A percentile compares a stretch with the other conserved stretches of the same genome.
phyloP scores from a whole-genome alignment of 2,888 invertebrate genomes.

The Parnassius orleans region DNA sequence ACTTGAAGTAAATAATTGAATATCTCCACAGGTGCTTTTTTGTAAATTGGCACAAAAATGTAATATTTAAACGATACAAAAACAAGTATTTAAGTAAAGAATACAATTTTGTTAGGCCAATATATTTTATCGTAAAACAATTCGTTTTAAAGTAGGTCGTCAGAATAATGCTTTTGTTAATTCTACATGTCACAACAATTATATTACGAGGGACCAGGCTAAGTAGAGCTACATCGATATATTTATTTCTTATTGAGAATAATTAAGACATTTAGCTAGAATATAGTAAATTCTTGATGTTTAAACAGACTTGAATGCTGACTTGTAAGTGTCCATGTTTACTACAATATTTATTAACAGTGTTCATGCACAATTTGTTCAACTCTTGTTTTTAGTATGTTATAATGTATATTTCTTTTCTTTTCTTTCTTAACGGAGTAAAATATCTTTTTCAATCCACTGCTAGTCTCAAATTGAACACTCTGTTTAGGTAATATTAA shows the following conservation, averaged over 20 bases:
- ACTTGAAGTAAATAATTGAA: constrained; percentile 9
- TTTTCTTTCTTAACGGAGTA: too few species aligned
- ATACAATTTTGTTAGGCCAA: constrained; percentile 20
- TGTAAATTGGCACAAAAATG: neutral
- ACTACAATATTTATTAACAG: too few species aligned
- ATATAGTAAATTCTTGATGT: too few species aligned
- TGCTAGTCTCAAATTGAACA: neutral
- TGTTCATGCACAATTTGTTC: too few species aligned
- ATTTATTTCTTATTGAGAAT: too few species aligned
- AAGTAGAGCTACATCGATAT: too few species aligned
- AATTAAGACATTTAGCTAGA: too few species aligned
- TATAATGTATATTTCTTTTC: too few species aligned
- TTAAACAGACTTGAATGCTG: too few species aligned
- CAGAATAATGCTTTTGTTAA: neutral
- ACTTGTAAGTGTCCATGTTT: too few species aligned
- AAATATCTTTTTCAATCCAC: too few species aligned
- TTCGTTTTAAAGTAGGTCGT: constrained; percentile 7
- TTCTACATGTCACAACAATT: neutral
- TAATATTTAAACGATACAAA: neutral
- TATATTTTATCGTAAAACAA: neutral
- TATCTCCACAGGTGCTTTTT: constrained; percentile 4
- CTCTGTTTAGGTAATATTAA: neutral
- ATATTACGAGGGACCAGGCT: neutral
- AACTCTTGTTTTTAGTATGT: too few species aligned
- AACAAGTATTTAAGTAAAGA: neutral